Evolutionary conservation across 2,888 invertebrate genomes (phyloP), one percentile per base, ranked within the genome.

Genomic region (Cylloceria caligata): DNA sequence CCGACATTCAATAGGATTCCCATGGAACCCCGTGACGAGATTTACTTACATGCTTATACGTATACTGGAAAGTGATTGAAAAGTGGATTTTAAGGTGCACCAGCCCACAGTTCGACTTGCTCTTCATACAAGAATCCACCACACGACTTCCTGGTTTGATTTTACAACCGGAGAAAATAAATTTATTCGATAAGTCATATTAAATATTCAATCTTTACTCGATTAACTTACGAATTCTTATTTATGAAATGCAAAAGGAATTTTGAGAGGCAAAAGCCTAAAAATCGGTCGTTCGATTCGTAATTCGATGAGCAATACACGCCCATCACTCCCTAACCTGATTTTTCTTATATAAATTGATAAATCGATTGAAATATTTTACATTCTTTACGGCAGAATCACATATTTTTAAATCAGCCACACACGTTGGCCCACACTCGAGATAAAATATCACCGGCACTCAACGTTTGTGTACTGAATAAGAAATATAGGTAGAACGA

Each of bases 361-460:
- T 5, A 30, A 45, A 45, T 65, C 45, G 45, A 5, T 24, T 13
- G 21, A 36, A 42, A 27, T 52, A 34, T n/a, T 36, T 5, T 1
- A 21, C 9, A 69, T 69, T 55, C 39, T 52, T n/a, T 0, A 19
- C 30, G 6, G 11, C 11, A 34, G 16, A 1, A 13, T 7, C 30
- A 36, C n/a, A 4, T 27, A 1, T 24, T 30, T 34, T 34, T 9
- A 7, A 16, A 34, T n/a, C 60, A 49, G 47, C 69, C 77, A 65
- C 73, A 73, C 77, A 77, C 73, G 55, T 69, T 57, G 73, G 19
- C 67, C 19, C 77, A 39, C 73, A 47, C 39, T 42, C 57, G 64
- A 42, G 65, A 80, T 72, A 71, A 80, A 80, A 76, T 30, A 72
- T 80, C 69, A 60, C 49, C 39, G 71, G 71, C 76, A 16, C 42